Evolutionary conservation across 2,888 invertebrate species (phyloP).

Genomic region (Aelia acuminata): DNA sequence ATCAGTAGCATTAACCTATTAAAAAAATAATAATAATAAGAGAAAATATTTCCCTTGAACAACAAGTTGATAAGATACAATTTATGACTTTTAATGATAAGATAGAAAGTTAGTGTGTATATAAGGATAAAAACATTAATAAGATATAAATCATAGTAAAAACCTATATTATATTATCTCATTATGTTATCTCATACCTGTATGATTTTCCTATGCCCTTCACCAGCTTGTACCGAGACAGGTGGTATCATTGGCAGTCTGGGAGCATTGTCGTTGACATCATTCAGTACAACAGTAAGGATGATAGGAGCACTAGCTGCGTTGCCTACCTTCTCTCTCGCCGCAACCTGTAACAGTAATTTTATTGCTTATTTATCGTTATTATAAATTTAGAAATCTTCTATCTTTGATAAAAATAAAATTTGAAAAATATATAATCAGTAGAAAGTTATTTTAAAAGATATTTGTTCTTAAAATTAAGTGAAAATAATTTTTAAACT

Average conservation of each 20-base stretch:
- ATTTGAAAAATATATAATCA: background rate
- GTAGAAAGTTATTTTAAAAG: background rate
- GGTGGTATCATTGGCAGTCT: conserved; percentile 85
- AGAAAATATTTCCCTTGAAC: too few relatives aligned
- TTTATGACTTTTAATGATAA: too few relatives aligned
- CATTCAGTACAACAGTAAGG: conserved; percentile 81
- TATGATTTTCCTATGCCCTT: conserved; percentile 78
- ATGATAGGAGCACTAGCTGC: conserved; percentile 89
- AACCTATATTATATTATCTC: too few relatives aligned
- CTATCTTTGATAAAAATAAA: background rate
- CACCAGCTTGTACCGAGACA: conserved; percentile 84
- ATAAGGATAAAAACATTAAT: too few relatives aligned
- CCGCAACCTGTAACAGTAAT: conserved; percentile 77
- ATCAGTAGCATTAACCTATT: conserved; percentile 83
- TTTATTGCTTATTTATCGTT: too few relatives aligned
- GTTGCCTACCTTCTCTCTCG: conserved; percentile 82
- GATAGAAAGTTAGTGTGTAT: too few relatives aligned
- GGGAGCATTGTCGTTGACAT: conserved; percentile 91
- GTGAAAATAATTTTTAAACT: too few relatives aligned
- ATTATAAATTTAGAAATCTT: too few relatives aligned
- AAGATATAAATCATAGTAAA: too few relatives aligned
- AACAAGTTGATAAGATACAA: too few relatives aligned
- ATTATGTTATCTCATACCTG: conserved; percentile 75
- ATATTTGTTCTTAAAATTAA: background rate
- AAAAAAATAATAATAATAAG: conserved; percentile 60